Evolutionary conservation across 2,888 invertebrate species (phyloP), one percentile per base, ranked within the genome.

Genomic region (Syrista parreyssii): DNA sequence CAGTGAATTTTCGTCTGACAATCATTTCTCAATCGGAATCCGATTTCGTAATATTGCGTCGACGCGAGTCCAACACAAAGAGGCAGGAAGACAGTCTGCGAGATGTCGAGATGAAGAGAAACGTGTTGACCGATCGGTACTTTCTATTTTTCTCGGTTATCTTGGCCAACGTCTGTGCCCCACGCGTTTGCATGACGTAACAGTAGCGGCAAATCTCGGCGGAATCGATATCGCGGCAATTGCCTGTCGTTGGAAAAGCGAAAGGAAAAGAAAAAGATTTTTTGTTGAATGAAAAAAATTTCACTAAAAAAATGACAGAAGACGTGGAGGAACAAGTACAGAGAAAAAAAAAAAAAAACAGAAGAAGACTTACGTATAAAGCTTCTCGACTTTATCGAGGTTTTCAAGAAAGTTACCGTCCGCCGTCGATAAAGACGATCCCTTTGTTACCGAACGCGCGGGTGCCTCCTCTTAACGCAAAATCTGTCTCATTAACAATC

Each of bases 401-500:
- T 23, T 15, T 9, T 23, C 23, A 4, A 9, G 55, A 55, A 23
- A 55, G 9, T 55, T 55, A 55, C 6, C 55, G 55, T 23, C 55
- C 55, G 55, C 23, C 55, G 83, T 83, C 84, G 79, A 82, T 82
- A 79, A 81, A 68, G 84, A 79, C 79, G 82, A 80, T 82, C 80
- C 78, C 82, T 83, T 84, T 84, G 82, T 82, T 82, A 79, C 78
- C 78, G 76, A 23, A 23, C 6, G 55, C 77, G 40, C 81, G 23
- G 15, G 40, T 23, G 15, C 23, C 40, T 75, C 75, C 78, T 83
- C 81, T 83, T 84, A 86, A 84, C 84, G 81, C 75, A 83, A 87
- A 89, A 88, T 89, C 86, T 87, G 89, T 89, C 88, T 89, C 90
- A 89, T 90, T 89, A 90, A 88, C 90, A 86, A 89, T 89, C 89